A percentile compares a stretch with the other conserved stretches of the same genome.
phyloP scores from a whole-genome alignment of 2,797 vertebrate species.

The Macroramphosus scolopax region DNA sequence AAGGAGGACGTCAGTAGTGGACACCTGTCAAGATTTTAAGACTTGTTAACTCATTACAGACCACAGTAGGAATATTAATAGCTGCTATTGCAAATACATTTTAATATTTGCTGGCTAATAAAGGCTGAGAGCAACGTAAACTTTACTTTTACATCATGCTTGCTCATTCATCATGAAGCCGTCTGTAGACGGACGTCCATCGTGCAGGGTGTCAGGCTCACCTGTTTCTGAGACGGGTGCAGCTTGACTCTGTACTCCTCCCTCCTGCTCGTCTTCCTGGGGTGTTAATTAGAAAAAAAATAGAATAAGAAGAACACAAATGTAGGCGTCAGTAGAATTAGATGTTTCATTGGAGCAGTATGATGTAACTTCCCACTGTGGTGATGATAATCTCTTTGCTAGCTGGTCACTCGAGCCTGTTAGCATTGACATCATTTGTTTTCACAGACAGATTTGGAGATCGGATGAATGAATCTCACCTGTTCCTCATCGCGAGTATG shows the following conservation, averaged over 20 bases:
- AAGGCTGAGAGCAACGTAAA: too few relatives aligned
- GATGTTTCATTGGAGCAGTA: too few relatives aligned
- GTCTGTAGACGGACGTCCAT: neutral
- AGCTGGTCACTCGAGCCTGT: too few relatives aligned
- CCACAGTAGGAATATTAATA: constrained; percentile 27
- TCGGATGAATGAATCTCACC: constrained; percentile 46
- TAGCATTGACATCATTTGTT: too few relatives aligned
- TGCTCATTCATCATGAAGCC: constrained; percentile 2
- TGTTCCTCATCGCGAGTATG: constrained; percentile 55
- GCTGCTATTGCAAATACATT: too few relatives aligned
- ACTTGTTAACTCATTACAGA: constrained; percentile 30
- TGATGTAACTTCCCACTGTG: too few relatives aligned
- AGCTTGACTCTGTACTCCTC: constrained; percentile 72
- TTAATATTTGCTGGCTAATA: too few relatives aligned
- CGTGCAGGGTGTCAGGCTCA: constrained; percentile 51
- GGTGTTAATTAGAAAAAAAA: neutral
- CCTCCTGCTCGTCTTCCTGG: constrained; percentile 70
- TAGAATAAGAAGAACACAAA: too few relatives aligned
- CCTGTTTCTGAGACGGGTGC: constrained; percentile 72
- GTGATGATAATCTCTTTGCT: too few relatives aligned
- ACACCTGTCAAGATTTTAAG: too few relatives aligned
- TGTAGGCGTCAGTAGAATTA: too few relatives aligned
- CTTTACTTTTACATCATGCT: too few relatives aligned
- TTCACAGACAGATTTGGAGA: neutral
- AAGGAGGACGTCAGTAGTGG: constrained; percentile 41